Base-by-base conservation (phyloP, 30 jellyfish, hydroid and myxozoan genomes). In the Turritopsis rubra region DNA sequence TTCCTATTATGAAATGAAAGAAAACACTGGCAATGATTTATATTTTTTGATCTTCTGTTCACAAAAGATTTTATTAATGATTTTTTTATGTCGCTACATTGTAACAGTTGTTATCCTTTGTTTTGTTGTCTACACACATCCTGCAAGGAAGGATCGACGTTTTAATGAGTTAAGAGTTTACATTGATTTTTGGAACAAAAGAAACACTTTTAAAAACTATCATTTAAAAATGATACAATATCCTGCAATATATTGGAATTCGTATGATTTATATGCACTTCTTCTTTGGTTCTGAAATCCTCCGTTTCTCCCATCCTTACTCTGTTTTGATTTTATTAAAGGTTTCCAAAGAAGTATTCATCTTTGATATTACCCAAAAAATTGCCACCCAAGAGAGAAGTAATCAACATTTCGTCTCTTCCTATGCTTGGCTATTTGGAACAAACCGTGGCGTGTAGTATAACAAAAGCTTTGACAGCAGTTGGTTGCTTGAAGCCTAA, bases 381-480 rank as follows among this genome's bases (percentile, higher is more conserved):
- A 80, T 83, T 92, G 21, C 98, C 98, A 72, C 98, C 98, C 52
- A 84, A 80, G 30, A 89, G 87, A 72, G 98, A 92, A 18, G 82
- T 92, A 5, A 25, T 92, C 8, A 83, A 91, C 27, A 75, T 88
- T 18, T 73, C 93, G 21, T 82, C 83, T 0, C 95, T 92, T 19
- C 98, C 98, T 0, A 92, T 88, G 96, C 88, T 92, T 16, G 98
- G 98, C 0, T 92, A 76, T 86, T 79, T 92, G 98, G 98, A 92
- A 60, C 98, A 92, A 72, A 83, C 98, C 0, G 54, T 81, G 72
- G 88, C 96, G 21, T 52, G 75, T 26, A 89, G 96, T 1, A 71
- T 92, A 18, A 89, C 85, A 21, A 87, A 88, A 85, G 95, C 98
- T 0, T 75, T 89, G 29, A 92, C 96, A 1, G 96, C 96, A 19